Base-by-base conservation (phyloP, 2,888 invertebrate genomes). In the Aleiodes leptofemur region DNA sequence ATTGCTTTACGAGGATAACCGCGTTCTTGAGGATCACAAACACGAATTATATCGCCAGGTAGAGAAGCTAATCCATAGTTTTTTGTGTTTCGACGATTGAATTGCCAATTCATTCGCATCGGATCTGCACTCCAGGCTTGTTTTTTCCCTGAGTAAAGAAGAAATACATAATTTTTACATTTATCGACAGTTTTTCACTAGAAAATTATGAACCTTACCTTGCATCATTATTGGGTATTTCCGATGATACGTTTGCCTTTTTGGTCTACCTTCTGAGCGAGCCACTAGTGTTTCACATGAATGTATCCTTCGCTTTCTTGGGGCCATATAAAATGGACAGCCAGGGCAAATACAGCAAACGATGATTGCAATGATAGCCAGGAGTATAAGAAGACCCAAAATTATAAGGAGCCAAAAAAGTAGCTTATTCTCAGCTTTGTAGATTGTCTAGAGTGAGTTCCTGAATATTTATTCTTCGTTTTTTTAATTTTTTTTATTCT, bases 121-220 rank as follows among this genome's bases (percentile, higher is more conserved):
- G 94, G 92, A 88, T 95, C 95, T 55, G 96, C 96, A 85, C 96
- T 96, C 96, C 96, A 96, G 43, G 96, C 96, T 91, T 96, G 96
- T 86, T 95, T 93, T 87, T 82, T 85, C 14, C 84, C 85, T 0
- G 81, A 78, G 80, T 83, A 83, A 13, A 80, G n/a, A 13, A 56
- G 56, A 51, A 23, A 57, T 70, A 43, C n/a, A 51, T 4, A 64
- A 38, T n/a, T 9, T 23, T 11, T 1, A 51, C 8, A 34, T 7
- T 16, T 14, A 13, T 51, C 9, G 13, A 31, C n/a, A 5, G 9
- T 4, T n/a, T 38, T 9, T 14, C 11, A 34, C 38, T 16, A 23
- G 9, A 51, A 34, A 51, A 9, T 69, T 0, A 61, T 61, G 11
- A 29, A 43, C 23, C 38, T 81, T 83, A 87, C 88, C 84, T 56